Evolutionary conservation across 2,888 invertebrate genomes (phyloP).

Genomic region (Schrankia costaestrigalis): DNA sequence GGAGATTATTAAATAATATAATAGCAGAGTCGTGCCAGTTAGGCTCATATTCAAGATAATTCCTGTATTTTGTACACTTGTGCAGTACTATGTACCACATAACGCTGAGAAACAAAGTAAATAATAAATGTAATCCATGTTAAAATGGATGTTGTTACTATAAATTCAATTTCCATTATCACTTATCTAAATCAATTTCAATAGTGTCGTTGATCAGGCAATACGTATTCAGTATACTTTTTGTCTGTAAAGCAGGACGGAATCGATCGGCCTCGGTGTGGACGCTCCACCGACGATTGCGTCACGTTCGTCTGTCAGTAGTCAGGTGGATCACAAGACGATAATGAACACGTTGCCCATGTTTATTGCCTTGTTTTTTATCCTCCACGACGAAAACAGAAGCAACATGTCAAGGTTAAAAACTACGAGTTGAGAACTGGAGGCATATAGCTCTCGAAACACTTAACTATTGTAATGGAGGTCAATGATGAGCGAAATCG

Average conservation of each 20-base stretch:
- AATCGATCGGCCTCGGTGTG: constrained; percentile 40
- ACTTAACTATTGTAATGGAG: no score
- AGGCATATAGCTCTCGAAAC: no score
- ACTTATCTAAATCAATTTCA: constrained; percentile 5
- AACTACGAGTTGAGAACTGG: no score
- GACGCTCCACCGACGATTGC: constrained; percentile 39
- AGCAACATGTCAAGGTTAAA: constrained; percentile 12
- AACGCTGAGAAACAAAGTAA: no score
- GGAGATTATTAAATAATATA: no score
- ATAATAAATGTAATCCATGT: constrained; percentile 13
- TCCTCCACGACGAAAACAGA: constrained; percentile 1
- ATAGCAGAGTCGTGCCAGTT: no score
- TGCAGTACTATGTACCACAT: no score
- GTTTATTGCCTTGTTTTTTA: constrained; percentile 25
- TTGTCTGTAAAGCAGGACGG: constrained; percentile 26
- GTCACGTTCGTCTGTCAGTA: constrained; percentile 31
- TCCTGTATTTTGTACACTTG: no score
- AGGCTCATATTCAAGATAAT: no score
- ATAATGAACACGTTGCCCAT: constrained; percentile 26
- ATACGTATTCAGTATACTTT: constrained; percentile 15
- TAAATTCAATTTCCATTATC: constrained; percentile 4
- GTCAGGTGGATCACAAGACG: constrained; percentile 27
- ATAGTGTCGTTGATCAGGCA: constrained; percentile 17
- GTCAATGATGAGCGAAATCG: no score
- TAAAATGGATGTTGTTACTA: constrained; percentile 4